Conservation (phyloP, 2,113 vertebrate species). For the Dendropsophus ebraccatus region DNA sequence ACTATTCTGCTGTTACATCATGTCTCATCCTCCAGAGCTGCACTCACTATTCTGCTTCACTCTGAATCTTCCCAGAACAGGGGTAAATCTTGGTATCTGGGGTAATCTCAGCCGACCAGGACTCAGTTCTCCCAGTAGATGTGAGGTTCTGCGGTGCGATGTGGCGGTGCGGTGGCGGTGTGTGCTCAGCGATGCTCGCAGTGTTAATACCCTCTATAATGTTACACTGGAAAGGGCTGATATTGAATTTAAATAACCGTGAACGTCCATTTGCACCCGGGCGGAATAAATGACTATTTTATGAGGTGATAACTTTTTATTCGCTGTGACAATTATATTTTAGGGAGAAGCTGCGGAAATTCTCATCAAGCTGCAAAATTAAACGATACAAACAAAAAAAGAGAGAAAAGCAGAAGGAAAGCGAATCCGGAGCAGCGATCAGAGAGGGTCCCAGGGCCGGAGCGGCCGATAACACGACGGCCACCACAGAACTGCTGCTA, state of each 20-base stretch:
- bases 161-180: neutral
- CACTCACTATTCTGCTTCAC: too few species aligned
- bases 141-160: neutral
- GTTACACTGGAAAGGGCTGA: conserved; percentile 63
- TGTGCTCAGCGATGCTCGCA: neutral
- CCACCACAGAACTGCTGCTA: neutral
- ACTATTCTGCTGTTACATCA: too few species aligned
- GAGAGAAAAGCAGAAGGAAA: neutral
- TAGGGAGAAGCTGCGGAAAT: neutral
- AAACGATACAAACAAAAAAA: neutral
- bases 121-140: too few species aligned
- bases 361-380: conserved; percentile 24
- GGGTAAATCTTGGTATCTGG: too few species aligned
- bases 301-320: conserved; percentile 46
- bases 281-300: conserved; percentile 58
- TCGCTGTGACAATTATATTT: conserved; percentile 20
- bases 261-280: conserved; percentile 45
- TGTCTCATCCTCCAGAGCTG: too few species aligned
- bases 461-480: neutral
- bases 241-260: conserved; percentile 70
- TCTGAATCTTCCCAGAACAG: too few species aligned
- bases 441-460: neutral
- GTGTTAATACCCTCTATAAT: conserved; percentile 71
- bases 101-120: too few species aligned
- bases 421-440: neutral